Percentiles rank a stretch among this genome's conserved stretches.
These are phyloP conservation scores for Paragorgia papillata DNA, from an alignment of 92 coral and sea anemone species.

Conservation along the genomic window DNA sequence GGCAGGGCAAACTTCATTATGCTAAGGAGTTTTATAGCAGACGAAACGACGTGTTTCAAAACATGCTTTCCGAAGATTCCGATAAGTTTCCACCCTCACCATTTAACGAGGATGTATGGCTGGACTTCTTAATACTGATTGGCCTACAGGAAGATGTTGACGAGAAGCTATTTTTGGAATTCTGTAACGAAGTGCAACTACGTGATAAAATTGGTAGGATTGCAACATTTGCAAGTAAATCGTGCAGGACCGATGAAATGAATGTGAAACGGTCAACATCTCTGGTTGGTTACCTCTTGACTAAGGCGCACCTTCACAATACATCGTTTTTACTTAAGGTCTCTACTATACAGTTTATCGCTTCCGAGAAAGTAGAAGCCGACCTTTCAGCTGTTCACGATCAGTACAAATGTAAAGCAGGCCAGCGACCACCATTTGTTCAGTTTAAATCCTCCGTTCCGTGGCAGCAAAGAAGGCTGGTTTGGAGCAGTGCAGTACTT, in stretches of 20 bases:
- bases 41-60: slow-evolving; percentile 59
- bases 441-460: slow-evolving; percentile 13
- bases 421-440: slow-evolving; percentile 49
- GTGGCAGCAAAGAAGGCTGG: slow-evolving; percentile 44
- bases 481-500: slow-evolving; percentile 43
- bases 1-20: slow-evolving; percentile 46
- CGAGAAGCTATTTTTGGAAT: slow-evolving; percentile 57
- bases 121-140: slow-evolving; percentile 55
- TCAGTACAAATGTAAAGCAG: slow-evolving; percentile 35
- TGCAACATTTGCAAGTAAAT: slow-evolving; percentile 48
- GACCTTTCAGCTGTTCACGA: slow-evolving; percentile 34
- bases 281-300: slow-evolving; percentile 57
- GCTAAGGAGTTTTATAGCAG: slow-evolving; percentile 70
- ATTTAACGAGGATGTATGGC: slow-evolving; percentile 56
- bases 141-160: slow-evolving; percentile 59
- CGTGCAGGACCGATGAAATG: slow-evolving; percentile 45
- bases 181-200: too few relatives aligned
- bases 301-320: slow-evolving; percentile 34
- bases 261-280: slow-evolving; percentile 43
- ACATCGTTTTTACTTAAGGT: slow-evolving; percentile 38
- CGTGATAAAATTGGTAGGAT: too few relatives aligned
- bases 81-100: slow-evolving; percentile 66
- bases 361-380: slow-evolving; percentile 41
- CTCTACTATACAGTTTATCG: slow-evolving; percentile 64
- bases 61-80: slow-evolving; percentile 57